phyloP scores from a whole-genome alignment of 1,140 invertebrate species.

The Augochlora pura region DNA sequence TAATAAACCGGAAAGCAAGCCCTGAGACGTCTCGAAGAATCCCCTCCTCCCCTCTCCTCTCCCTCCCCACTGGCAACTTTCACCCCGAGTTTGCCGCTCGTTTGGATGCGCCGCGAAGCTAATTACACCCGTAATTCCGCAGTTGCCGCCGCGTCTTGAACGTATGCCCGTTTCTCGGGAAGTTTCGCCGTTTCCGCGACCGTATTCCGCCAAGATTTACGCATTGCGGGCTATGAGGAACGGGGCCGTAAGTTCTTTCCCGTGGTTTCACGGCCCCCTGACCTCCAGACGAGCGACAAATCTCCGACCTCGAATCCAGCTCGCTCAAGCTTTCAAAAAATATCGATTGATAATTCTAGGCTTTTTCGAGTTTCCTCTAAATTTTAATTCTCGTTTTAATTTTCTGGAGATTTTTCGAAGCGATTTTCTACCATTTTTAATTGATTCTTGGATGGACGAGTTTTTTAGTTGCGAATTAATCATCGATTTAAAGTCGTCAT shows the following conservation, averaged over 20 bases:
- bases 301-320: not conserved
- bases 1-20: conserved; percentile 6
- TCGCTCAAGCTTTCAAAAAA: too few relatives aligned
- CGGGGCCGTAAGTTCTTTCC: conserved; percentile 41
- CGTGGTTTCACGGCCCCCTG: not conserved
- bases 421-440: too few relatives aligned
- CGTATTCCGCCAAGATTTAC: conserved; percentile 32
- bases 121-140: conserved; percentile 27
- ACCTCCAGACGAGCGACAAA: conserved; percentile 31
- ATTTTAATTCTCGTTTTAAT: too few relatives aligned
- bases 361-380: too few relatives aligned
- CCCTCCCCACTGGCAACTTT: not conserved
- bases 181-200: not conserved
- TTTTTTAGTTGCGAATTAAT: too few relatives aligned
- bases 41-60: too few relatives aligned
- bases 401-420: too few relatives aligned
- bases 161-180: not conserved
- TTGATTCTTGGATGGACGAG: too few relatives aligned
- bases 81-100: not conserved
- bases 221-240: conserved; percentile 36
- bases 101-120: conserved; percentile 3
- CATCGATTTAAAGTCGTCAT: too few relatives aligned
- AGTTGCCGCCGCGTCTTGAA: conserved; percentile 3
- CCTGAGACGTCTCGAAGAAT: not conserved
- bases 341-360: too few relatives aligned